Conservation (phyloP, 2,797 vertebrate species). For the Gambusia yucatana region DNA sequence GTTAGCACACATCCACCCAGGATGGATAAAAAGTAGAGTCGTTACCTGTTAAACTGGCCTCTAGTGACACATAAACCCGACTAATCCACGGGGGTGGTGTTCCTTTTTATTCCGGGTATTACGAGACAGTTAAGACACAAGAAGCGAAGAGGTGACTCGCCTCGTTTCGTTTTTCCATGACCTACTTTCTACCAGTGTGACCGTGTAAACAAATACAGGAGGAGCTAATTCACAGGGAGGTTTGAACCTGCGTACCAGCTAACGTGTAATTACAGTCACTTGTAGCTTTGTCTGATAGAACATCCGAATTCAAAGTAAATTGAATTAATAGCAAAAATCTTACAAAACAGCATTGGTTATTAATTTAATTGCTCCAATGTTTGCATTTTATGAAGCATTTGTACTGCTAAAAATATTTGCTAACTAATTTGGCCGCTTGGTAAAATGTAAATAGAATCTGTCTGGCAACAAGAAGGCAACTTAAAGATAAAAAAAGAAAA, state of each 20-base stretch:
- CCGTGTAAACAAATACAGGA: conserved; percentile 62
- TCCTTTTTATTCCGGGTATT: background rate
- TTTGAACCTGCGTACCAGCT: background rate
- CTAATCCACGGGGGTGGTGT: background rate
- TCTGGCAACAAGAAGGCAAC: background rate
- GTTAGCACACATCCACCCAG: conserved; percentile 28
- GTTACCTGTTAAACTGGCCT: conserved; percentile 33
- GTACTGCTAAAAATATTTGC: background rate
- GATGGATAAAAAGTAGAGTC: background rate
- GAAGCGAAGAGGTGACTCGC: background rate
- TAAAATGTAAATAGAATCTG: background rate
- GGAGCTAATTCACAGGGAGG: conserved; percentile 14
- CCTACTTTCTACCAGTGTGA: conserved; percentile 56
- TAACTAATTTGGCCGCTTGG: background rate
- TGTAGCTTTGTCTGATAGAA: background rate
- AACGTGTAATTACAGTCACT: background rate
- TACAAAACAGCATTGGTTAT: background rate
- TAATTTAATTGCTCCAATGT: background rate
- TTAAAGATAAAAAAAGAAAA: background rate
- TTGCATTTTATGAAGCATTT: background rate
- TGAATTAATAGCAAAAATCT: background rate
- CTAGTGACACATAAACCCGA: background rate
- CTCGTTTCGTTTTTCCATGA: conserved; percentile 43
- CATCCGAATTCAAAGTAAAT: background rate
- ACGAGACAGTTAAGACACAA: background rate